Base-by-base conservation (phyloP, 2,888 invertebrate species). In the Ectemnius continuus region DNA sequence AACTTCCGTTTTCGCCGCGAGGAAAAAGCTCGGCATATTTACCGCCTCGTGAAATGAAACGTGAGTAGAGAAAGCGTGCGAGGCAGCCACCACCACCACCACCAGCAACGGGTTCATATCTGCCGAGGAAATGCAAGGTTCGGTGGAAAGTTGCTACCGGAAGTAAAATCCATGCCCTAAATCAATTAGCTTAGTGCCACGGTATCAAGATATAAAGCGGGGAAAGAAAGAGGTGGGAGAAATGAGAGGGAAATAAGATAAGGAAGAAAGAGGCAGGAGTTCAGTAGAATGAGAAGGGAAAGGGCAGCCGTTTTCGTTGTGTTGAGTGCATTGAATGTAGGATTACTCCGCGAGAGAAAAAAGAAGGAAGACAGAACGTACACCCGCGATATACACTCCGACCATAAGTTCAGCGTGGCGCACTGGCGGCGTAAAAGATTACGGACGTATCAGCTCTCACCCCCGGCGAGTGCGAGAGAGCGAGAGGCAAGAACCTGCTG, bases 301-400 rank as follows among this genome's bases (percentile, higher is more conserved):
- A 36, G 36, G 8, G 36, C 36, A 36, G n/a, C 4, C 52, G 6
- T 52, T 52, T 52, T 52, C 52, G 16, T 52, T 52, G 52, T 52
- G 52, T 52, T 52, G 52, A 52, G 52, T 52, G 52, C 52, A 52
- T 52, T 52, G 52, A 52, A 14, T 52, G 52, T 52, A 14, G 52
- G n/a, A 52, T 52, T 52, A 16, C 52, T 52, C 52, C 16, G 52
- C 5, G n/a, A 52, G n/a, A 11, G 4, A 11, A 8, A 36, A 52
- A 52, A 52, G 4, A 5, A 8, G 4, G 28, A 36, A 36, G 2
- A 52, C 0, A 52, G 6, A 52, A 52, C 52, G 52, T 16, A 11
- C 36, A 36, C 36, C 36, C 5, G 36, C 36, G 36, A 8, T 36
- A 52, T 52, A 52, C 52, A 52, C 52, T 52, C 36, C 52, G 52